Evolutionary conservation across 2,797 vertebrate genomes (phyloP).

Genomic region (Mastacembelus armatus): DNA sequence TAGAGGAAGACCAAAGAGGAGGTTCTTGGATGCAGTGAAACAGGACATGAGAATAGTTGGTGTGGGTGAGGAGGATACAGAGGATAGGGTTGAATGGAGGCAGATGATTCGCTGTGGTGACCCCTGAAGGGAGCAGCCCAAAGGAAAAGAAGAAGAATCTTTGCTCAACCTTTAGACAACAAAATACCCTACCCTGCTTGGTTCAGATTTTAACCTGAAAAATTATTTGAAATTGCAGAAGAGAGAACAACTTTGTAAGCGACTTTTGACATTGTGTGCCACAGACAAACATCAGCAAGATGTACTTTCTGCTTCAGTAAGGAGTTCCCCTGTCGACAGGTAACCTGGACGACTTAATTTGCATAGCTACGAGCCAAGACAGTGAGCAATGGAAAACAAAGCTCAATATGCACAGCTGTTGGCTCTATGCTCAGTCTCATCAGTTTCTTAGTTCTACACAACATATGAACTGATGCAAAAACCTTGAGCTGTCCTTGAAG

Average conservation of each 20-base stretch:
- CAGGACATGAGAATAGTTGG: too few relatives aligned
- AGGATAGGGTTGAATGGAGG: too few relatives aligned
- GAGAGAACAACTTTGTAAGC: not conserved
- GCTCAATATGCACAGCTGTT: constrained; percentile 19
- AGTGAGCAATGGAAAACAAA: constrained; percentile 59
- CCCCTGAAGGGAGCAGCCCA: too few relatives aligned
- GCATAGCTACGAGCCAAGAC: constrained; percentile 39
- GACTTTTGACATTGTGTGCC: not conserved
- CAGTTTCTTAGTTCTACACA: not conserved
- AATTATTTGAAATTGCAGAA: not conserved
- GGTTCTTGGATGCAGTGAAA: too few relatives aligned
- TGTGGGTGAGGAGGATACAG: too few relatives aligned
- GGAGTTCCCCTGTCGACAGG: too few relatives aligned
- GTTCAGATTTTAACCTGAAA: not conserved
- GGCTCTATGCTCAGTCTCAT: constrained; percentile 18
- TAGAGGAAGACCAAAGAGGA: too few relatives aligned
- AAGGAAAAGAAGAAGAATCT: too few relatives aligned
- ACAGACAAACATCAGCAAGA: not conserved
- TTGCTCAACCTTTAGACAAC: not conserved
- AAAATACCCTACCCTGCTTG: not conserved
- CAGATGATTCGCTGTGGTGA: too few relatives aligned
- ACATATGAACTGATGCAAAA: not conserved
- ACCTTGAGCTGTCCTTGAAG: not conserved
- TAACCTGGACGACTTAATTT: constrained; percentile 59
- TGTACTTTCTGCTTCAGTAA: too few relatives aligned